These are phyloP conservation scores for Cottoperca gobio DNA, from an alignment of 2,797 vertebrate genomes.

Conservation along the genomic window DNA sequence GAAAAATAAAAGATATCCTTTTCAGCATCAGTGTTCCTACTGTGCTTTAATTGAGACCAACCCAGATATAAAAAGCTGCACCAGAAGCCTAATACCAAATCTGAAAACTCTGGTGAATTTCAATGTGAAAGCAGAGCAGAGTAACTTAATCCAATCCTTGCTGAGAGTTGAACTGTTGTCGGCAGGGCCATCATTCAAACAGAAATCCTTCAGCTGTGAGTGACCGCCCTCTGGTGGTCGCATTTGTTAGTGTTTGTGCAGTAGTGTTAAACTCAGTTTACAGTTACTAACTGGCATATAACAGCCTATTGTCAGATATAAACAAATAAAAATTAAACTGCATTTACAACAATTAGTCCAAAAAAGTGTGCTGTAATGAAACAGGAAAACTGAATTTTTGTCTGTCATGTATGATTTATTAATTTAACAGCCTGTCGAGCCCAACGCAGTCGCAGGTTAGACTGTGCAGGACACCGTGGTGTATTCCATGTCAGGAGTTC, in stretches of 20 bases:
- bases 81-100: not conserved
- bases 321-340: not conserved
- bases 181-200: not conserved
- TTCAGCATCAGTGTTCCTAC: not conserved
- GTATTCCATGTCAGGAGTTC: not conserved
- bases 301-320: not conserved
- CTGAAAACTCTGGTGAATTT: not conserved
- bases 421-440: slow-evolving; percentile 43
- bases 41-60: not conserved
- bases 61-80: not conserved
- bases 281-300: not conserved
- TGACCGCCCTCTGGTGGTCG: slow-evolving; percentile 66
- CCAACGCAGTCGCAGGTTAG: slow-evolving; percentile 26
- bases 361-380: not conserved
- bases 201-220: slow-evolving; percentile 28
- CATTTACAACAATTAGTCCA: not conserved
- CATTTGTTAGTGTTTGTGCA: not conserved
- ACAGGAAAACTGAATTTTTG: not conserved
- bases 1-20: not conserved
- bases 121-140: not conserved
- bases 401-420: slow-evolving; percentile 23
- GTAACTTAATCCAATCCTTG: not conserved
- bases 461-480: not conserved
- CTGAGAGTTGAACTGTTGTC: not conserved
- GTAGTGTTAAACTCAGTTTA: not conserved